Evolutionary conservation across 2,888 invertebrate species (phyloP).

Genomic region (Aphidius colemani): DNA sequence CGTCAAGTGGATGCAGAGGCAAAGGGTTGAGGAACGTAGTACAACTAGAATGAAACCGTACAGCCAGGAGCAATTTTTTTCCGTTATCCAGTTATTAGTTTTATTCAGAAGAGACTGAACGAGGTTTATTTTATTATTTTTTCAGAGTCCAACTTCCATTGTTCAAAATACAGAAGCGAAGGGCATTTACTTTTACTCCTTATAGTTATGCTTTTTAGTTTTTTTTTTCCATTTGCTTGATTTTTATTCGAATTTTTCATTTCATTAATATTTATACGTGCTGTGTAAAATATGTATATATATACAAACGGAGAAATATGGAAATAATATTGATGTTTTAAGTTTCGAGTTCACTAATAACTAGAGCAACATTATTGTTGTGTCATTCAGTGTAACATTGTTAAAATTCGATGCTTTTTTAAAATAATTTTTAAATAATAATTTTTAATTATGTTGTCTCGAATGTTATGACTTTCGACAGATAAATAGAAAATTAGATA

Average conservation of each 20-base stretch:
- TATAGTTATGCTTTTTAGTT: background rate
- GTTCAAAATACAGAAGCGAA: slow-evolving; percentile 17
- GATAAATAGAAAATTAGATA: no score
- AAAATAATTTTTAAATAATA: no score
- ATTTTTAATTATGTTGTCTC: no score
- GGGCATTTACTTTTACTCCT: slow-evolving; percentile 29
- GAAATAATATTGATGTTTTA: no score
- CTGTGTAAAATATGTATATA: no score
- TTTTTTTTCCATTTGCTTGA: slow-evolving; percentile 17
- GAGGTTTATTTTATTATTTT: slow-evolving; percentile 19
- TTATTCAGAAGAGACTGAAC: slow-evolving; percentile 41
- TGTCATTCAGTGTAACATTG: no score
- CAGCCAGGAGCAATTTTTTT: slow-evolving; percentile 52
- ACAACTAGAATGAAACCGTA: slow-evolving; percentile 45
- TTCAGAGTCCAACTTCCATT: background rate
- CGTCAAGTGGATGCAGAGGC: slow-evolving; percentile 30
- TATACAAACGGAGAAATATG: no score
- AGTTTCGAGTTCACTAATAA: no score
- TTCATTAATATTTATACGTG: background rate
- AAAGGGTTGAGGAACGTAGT: slow-evolving; percentile 17
- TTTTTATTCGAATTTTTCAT: slow-evolving; percentile 25
- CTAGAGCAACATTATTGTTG: no score
- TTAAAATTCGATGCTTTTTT: no score
- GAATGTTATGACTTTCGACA: no score
- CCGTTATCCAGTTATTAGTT: slow-evolving; percentile 53